A percentile compares a stretch with the other conserved stretches of the same genome.
Conservation (phyloP, 2,797 vertebrate species). For the Pseudomugil tenellus region DNA sequence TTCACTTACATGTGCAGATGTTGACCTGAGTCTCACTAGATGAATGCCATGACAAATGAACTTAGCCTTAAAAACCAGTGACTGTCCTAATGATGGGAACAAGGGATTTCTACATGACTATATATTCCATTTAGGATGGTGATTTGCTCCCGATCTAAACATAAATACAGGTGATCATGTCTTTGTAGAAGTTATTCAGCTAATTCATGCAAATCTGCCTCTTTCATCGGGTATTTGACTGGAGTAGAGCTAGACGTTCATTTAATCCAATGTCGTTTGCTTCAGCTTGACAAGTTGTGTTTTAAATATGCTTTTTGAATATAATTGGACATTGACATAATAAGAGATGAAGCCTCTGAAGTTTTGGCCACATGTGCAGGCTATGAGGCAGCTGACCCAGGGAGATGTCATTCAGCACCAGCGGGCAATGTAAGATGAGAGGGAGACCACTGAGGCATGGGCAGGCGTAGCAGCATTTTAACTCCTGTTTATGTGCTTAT, state of each 20-base stretch:
- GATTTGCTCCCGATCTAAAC: background rate
- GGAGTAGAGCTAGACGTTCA: too few relatives aligned
- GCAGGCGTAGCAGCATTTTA: conserved; percentile 9
- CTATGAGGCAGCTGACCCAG: conserved; percentile 25
- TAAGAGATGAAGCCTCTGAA: conserved; percentile 8
- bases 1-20: too few relatives aligned
- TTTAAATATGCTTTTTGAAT: background rate
- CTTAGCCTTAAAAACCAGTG: too few relatives aligned
- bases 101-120: too few relatives aligned
- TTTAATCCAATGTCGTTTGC: too few relatives aligned
- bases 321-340: background rate
- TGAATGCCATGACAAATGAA: too few relatives aligned
- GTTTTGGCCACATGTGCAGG: conserved; percentile 3
- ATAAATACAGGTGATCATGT: background rate
- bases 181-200: too few relatives aligned
- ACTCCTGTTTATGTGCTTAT: background rate
- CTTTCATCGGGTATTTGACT: too few relatives aligned
- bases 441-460: conserved; percentile 28
- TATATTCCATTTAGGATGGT: background rate
- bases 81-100: background rate
- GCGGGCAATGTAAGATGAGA: conserved; percentile 44
- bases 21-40: too few relatives aligned
- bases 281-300: background rate
- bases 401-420: conserved; percentile 44
- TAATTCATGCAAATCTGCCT: too few relatives aligned